Conservation (phyloP, 2,113 vertebrate genomes). For the Thermophis baileyi region DNA sequence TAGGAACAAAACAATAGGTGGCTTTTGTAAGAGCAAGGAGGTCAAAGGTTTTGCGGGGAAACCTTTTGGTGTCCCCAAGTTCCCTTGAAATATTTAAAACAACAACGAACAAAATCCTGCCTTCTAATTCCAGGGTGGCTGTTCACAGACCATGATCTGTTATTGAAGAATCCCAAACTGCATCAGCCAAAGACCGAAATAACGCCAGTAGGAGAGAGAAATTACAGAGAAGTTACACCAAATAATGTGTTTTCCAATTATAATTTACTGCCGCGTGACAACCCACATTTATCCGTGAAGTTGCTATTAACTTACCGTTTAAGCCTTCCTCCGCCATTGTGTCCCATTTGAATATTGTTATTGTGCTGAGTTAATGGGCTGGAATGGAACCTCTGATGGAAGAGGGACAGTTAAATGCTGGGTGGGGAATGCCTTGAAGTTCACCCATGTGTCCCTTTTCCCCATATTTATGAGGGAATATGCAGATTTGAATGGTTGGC, state of each 20-base stretch:
- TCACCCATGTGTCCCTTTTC: background rate
- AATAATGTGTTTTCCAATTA: background rate
- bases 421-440: background rate
- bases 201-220: background rate
- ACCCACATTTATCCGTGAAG: background rate
- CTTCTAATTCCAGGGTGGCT: background rate
- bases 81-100: background rate
- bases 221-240: background rate
- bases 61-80: background rate
- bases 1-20: background rate
- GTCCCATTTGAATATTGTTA: background rate
- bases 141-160: background rate
- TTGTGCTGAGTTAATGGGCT: background rate
- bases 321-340: background rate
- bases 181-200: background rate
- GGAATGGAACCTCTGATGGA: background rate
- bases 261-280: background rate
- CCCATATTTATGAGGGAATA: background rate
- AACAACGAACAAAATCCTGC: background rate
- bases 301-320: background rate
- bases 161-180: background rate
- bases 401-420: background rate
- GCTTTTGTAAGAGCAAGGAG: background rate
- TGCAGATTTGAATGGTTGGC: background rate
- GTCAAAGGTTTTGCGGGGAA: background rate